phyloP scores from a whole-genome alignment of 2,113 vertebrate genomes.

The Pholis gunnellus region DNA sequence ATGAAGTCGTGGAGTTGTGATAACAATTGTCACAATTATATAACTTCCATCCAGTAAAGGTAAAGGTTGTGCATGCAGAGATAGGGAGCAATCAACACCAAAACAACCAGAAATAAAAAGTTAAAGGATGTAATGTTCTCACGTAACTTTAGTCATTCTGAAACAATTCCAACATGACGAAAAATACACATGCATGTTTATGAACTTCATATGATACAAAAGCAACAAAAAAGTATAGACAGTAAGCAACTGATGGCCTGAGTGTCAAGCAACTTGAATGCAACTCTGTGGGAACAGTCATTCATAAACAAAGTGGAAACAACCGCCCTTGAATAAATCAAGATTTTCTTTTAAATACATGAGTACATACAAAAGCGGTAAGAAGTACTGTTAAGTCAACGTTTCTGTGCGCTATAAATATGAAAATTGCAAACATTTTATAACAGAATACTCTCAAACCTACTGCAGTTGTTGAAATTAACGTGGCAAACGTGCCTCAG shows the following conservation, averaged over 20 bases:
- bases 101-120: conserved; percentile 71
- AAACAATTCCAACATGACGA: conserved; percentile 65
- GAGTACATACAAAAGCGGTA: conserved; percentile 52
- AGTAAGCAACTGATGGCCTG: conserved; percentile 50
- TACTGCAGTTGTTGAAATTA: conserved; percentile 33
- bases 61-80: conserved; percentile 35
- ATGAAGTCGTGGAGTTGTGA: neutral
- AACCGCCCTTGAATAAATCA: conserved; percentile 41
- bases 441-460: conserved; percentile 38
- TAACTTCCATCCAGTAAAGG: conserved; percentile 49
- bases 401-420: conserved; percentile 47
- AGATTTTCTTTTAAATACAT: conserved; percentile 42
- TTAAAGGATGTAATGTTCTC: conserved; percentile 62
- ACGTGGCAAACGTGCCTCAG: conserved; percentile 28
- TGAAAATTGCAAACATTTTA: conserved; percentile 44
- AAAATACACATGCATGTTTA: conserved; percentile 68
- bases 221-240: conserved; percentile 42
- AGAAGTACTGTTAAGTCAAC: conserved; percentile 31
- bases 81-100: conserved; percentile 34
- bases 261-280: conserved; percentile 48
- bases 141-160: conserved; percentile 72
- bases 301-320: conserved; percentile 55
- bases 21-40: conserved; percentile 3
- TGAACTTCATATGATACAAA: conserved; percentile 69
- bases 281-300: conserved; percentile 49